These are phyloP conservation scores for Sorex araneus DNA, from an alignment of 2,113 vertebrate genomes.

Conservation along the genomic window DNA sequence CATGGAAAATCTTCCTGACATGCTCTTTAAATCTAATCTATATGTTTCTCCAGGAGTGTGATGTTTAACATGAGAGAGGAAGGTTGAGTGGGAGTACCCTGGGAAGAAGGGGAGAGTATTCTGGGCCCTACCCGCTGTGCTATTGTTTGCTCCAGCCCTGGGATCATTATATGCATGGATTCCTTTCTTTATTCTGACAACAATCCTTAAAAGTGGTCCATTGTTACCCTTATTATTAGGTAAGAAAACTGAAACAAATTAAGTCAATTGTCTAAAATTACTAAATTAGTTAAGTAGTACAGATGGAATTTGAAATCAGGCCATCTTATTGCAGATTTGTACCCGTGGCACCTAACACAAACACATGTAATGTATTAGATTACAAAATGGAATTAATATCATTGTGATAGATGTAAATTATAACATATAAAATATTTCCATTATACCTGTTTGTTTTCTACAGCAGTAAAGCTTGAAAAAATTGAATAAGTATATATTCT, in stretches of 20 bases:
- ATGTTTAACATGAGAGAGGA: conserved; percentile 7
- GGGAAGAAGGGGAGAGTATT: neutral
- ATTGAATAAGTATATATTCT: neutral
- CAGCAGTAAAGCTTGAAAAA: neutral
- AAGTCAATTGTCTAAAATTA: conserved; percentile 36
- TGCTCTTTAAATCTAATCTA: neutral
- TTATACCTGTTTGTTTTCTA: too few species aligned
- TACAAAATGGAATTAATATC: too few species aligned
- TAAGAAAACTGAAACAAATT: too few species aligned
- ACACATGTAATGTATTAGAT: too few species aligned
- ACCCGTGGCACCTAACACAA: neutral
- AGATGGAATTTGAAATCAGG: conserved; percentile 7
- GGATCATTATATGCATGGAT: too few species aligned
- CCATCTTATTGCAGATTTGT: neutral
- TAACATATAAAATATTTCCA: too few species aligned
- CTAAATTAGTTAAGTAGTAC: conserved; percentile 27
- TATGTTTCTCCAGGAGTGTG: conserved; percentile 20
- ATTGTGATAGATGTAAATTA: too few species aligned
- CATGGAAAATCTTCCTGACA: neutral
- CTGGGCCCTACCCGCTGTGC: too few species aligned
- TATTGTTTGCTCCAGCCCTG: too few species aligned
- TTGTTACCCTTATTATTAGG: too few species aligned
- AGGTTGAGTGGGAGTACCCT: neutral
- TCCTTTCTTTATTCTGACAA: too few species aligned
- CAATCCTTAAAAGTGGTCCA: too few species aligned